These are phyloP conservation scores for Drosophila fuyamai DNA, from an alignment of 1,140 invertebrate species.

Conservation along the genomic window DNA sequence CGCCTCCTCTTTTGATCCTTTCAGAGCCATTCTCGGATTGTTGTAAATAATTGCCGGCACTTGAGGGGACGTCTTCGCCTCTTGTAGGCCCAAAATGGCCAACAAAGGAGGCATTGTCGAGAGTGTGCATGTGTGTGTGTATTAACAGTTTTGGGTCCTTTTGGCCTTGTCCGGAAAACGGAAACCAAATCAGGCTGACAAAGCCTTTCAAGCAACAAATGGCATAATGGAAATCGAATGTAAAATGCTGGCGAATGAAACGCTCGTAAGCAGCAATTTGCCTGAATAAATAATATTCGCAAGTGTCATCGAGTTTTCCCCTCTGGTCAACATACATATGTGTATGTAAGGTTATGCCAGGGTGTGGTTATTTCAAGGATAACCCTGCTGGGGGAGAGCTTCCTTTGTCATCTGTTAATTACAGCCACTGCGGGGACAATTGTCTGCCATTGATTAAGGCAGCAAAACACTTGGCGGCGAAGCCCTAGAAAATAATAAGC, in stretches of 20 bases:
- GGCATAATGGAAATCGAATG: slow-evolving; percentile 60
- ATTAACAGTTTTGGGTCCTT: slow-evolving; percentile 41
- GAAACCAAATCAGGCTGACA: slow-evolving; percentile 57
- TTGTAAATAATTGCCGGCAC: slow-evolving; percentile 52
- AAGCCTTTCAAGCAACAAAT: slow-evolving; percentile 52
- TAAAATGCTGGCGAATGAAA: slow-evolving; percentile 46
- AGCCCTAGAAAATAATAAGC: slow-evolving; percentile 41
- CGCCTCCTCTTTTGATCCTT: slow-evolving; percentile 35
- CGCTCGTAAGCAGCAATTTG: slow-evolving; percentile 56
- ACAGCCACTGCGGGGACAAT: slow-evolving; percentile 24
- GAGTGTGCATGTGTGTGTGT: slow-evolving; percentile 23
- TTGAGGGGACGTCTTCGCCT: slow-evolving; percentile 36
- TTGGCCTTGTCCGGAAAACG: slow-evolving; percentile 30
- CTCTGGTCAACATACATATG: slow-evolving; percentile 22
- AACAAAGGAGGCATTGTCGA: slow-evolving; percentile 39
- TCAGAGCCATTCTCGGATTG: slow-evolving; percentile 41
- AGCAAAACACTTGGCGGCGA: slow-evolving; percentile 21
- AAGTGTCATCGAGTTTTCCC: slow-evolving; percentile 45
- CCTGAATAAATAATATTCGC: slow-evolving; percentile 55
- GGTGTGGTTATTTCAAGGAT: slow-evolving; percentile 34
- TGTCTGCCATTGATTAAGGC: slow-evolving; percentile 44
- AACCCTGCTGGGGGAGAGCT: neutral
- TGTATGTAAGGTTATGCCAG: neutral
- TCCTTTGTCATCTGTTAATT: slow-evolving; percentile 46
- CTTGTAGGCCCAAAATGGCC: slow-evolving; percentile 38